Base-by-base conservation (phyloP, 2,797 vertebrate genomes). In the Acanthornis magna region DNA sequence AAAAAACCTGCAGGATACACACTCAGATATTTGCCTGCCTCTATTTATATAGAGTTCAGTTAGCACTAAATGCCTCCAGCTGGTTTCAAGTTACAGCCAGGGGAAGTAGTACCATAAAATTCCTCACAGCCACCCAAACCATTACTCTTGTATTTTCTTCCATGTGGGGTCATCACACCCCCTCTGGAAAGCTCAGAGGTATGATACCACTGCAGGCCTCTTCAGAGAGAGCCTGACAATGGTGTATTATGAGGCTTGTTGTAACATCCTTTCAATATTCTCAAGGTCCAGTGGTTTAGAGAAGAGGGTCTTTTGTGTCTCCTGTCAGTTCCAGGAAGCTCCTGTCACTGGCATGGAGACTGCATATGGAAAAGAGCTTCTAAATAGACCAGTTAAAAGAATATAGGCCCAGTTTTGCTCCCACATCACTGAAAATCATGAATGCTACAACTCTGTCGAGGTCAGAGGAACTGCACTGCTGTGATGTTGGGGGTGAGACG, bases 281-380 rank as follows among this genome's bases (percentile, higher is more conserved):
- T 93, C 95, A 92, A 96, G 96, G 95, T 96, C 94, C 95, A 96
- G 81, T 95, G 94, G 91, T 92, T 96, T 91, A 85, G 86, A 96
- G 96, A 96, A 95, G 92, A 77, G 61, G 45, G 81, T 57, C 95
- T 93, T 97, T 97, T 97, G 95, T 97, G 78, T 20, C 42, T 80
- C 81, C 57, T 93, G 93, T 96, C 96, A 97, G 92, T 87, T 96
- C 84, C 95, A 96, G 96, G 95, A 97, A 97, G 92, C 92, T 94
- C 78, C 94, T 96, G 93, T 96, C 93, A 95, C 72, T 94, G 92
- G 92, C 91, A 91, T 94, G 89, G 94, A 93, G 91, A 96, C 78
- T 92, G 93, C 93, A 38, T 91, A 94, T 54, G 94, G 94, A 95
- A 95, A 83, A 95, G 94, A 75, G 91, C 81, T 88, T 88, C 95